Evolutionary conservation across 2,797 vertebrate species (phyloP), one percentile per base, ranked within the genome.

Genomic region (Mergus octosetaceus): DNA sequence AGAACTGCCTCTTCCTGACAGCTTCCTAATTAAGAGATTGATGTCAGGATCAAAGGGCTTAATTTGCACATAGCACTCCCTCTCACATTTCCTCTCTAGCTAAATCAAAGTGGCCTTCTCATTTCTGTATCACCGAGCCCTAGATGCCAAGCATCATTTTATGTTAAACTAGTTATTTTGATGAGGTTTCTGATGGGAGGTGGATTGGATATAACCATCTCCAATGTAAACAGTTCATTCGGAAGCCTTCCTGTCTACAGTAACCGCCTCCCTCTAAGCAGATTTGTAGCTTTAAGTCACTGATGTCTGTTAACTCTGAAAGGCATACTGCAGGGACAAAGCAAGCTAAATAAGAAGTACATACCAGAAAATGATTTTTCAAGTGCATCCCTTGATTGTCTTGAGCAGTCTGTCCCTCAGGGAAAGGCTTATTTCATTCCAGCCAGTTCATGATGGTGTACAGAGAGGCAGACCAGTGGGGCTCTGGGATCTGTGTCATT

Each of bases 211-310:
- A n/a, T 72, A 94, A 69, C 57, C 81, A 36, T 58, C 65, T 79
- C 70, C 90, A 77, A 58, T 75, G 89, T 70, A 90, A 94, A 88
- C 70, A 83, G 54, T 56, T 87, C 51, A 34, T 70, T 70, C 56
- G 78, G 81, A 90, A 91, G 60, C 87, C 38, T 45, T 93, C 74
- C 77, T 86, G 78, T 41, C 90, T 76, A 60, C 69, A 39, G 73
- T 88, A 95, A 91, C 87, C 89, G 86, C 89, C 61, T 61, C 83
- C 87, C 75, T 53, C 70, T 96, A 97, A 97, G 95, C 84, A 95
- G 97, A 94, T 97, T 97, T 96, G 82, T 95, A 92, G 64, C 94
- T 74, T 36, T 93, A 97, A 91, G 85, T 95, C 94, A 93, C 76
- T 51, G 91, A 49, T 90, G 81, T 90, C 85, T 80, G 68, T 92